Evolutionary conservation across 2,888 invertebrate species (phyloP), one percentile per base, ranked within the genome.

Genomic region (Hyalella azteca): DNA sequence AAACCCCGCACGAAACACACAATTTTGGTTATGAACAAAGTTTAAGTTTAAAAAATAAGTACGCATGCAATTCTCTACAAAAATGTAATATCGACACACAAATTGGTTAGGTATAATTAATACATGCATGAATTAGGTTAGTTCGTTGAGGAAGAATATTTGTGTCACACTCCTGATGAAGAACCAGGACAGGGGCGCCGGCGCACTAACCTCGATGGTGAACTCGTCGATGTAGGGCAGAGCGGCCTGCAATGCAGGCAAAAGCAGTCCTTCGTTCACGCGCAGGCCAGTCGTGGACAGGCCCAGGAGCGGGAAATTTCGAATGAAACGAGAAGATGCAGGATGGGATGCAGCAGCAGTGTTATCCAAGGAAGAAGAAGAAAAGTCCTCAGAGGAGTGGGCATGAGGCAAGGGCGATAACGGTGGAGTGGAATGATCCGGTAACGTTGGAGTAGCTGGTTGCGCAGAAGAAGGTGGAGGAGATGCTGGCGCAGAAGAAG

Each of bases 181-280:
- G 54, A 54, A 22, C 26, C 7, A 26, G 29, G 29, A 1, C 15
- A 49, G 26, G 54, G 19, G 29, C 22, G 26, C 54, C 3, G 26
- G 9, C 2, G 36, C 36, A 66, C 66, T 66, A 36, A 66, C 66
- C 66, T 66, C 66, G 36, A 66, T 36, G 36, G 36, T 66, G 36
- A 19, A 19, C 36, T 66, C 66, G 66, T 66, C 66, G 66, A 66
- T 36, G 36, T 36, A 66, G 36, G 66, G 66, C 66, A 22, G 29
- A 19, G 66, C 66, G n/a, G 66, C 66, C 36, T 36, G 7, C 36
- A 66, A 29, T 36, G 22, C 66, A 7, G 66, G 36, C 66, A 32
- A 36, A 36, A 36, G 3, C 36, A 36, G 22, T 11, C 36, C 66
- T 54, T 54, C 54, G 54, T 54, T 54, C 5, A 54, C 13, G 13